A percentile compares a stretch with the other conserved stretches of the same genome.
Conservation (phyloP, 2,888 invertebrate genomes). For the Pachliopta kotzebuea region DNA sequence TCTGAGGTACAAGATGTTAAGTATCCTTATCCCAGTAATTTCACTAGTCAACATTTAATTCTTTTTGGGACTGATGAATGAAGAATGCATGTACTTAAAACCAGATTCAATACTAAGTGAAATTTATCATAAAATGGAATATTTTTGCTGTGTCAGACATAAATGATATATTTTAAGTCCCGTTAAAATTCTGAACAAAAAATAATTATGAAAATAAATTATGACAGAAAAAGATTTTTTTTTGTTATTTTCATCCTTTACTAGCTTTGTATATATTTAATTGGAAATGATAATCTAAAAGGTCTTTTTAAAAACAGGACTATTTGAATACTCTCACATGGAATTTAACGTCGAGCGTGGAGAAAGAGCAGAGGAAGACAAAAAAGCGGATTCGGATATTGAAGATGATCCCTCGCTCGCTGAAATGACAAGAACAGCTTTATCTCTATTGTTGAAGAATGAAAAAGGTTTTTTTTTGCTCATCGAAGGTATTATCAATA, state of each 20-base stretch:
- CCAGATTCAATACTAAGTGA: neutral
- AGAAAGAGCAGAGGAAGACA: constrained; percentile 77
- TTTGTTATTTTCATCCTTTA: too few relatives aligned
- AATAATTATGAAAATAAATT: too few relatives aligned
- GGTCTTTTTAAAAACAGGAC: constrained; percentile 65
- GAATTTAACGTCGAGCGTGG: constrained; percentile 88
- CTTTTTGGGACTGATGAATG: too few relatives aligned
- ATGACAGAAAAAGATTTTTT: too few relatives aligned
- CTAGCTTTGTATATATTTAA: neutral
- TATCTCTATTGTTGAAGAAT: constrained; percentile 85
- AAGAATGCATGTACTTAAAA: too few relatives aligned
- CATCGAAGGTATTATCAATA: constrained; percentile 83
- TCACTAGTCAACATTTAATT: too few relatives aligned
- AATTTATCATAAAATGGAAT: neutral
- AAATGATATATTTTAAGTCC: too few relatives aligned
- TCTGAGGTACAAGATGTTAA: too few relatives aligned
- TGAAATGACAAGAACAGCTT: constrained; percentile 88
- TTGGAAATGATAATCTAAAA: neutral
- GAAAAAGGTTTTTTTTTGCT: constrained; percentile 88
- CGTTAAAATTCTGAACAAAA: too few relatives aligned
- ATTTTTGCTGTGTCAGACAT: too few relatives aligned
- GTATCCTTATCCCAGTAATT: too few relatives aligned
- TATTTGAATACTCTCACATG: constrained; percentile 90
- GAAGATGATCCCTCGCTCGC: constrained; percentile 87
- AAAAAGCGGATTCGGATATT: constrained; percentile 80